These are phyloP conservation scores for Scartelaos histophorus DNA, from an alignment of 2,113 vertebrate species.

Conservation along the genomic window DNA sequence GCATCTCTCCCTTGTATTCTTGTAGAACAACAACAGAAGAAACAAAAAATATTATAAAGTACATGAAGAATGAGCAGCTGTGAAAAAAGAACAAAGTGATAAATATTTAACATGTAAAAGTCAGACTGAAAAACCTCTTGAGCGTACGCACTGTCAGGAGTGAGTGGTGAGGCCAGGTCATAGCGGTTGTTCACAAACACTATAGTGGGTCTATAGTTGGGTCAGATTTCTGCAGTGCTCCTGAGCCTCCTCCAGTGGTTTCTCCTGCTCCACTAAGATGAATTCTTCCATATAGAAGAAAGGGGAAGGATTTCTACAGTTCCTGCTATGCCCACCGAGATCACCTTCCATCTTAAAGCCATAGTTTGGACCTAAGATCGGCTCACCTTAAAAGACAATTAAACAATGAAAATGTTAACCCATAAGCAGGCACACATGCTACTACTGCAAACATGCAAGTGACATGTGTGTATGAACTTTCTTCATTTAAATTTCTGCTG, in stretches of 20 bases:
- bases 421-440: too few species aligned
- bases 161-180: slow-evolving; percentile 32
- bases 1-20: too few species aligned
- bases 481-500: too few species aligned
- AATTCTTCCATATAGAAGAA: slow-evolving; percentile 16
- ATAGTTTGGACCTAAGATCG: too few species aligned
- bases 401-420: too few species aligned
- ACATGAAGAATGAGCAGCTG: neutral
- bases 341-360: too few species aligned
- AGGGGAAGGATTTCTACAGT: rapidly evolving
- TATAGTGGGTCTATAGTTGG: rapidly evolving
- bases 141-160: neutral
- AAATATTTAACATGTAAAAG: slow-evolving; percentile 1
- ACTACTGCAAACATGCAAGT: too few species aligned
- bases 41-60: neutral
- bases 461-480: too few species aligned
- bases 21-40: too few species aligned
- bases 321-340: too few species aligned
- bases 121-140: neutral
- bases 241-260: slow-evolving; percentile 39
- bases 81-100: neutral
- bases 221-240: slow-evolving; percentile 32
- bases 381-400: too few species aligned
- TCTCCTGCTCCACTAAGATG: slow-evolving; percentile 29
- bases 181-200: slow-evolving; percentile 2